A percentile compares a stretch with the other conserved stretches of the same genome.
Conservation (phyloP, 2,113 vertebrate species). For the Noturus placidus region DNA sequence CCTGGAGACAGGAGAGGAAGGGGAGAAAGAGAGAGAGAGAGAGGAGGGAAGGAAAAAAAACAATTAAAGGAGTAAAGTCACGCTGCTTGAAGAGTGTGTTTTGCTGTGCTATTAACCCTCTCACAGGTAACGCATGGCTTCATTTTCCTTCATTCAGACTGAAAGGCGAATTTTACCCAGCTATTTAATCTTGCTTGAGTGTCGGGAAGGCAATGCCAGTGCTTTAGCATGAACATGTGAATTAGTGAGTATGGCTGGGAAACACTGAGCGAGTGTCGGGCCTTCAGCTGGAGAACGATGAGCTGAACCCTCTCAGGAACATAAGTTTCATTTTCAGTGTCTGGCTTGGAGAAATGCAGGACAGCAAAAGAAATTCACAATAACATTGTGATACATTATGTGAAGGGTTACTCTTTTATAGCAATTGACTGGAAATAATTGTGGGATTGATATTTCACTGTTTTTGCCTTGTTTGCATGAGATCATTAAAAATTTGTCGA, state of each 20-base stretch:
- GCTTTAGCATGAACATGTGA: constrained; percentile 54
- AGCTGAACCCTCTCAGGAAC: background rate
- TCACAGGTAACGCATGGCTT: constrained; percentile 42
- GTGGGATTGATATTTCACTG: background rate
- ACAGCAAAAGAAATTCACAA: background rate
- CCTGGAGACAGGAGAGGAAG: constrained; percentile 75
- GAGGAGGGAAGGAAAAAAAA: constrained; percentile 58
- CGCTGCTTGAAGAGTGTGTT: constrained; percentile 59
- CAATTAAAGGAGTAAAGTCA: constrained; percentile 64
- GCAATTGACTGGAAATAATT: background rate
- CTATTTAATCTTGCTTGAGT: constrained; percentile 63
- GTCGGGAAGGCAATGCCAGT: constrained; percentile 63
- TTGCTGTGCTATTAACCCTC: constrained; percentile 61
- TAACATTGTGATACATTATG: background rate
- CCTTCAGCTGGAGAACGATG: constrained; percentile 30
- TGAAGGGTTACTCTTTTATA: background rate
- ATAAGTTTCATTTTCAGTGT: constrained; percentile 16
- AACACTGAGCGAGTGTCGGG: constrained; percentile 19
- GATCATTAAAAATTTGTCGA: background rate
- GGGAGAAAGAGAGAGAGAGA: constrained; percentile 36
- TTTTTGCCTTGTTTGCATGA: background rate
- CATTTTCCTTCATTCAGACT: constrained; percentile 57
- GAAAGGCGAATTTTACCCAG: constrained; percentile 64
- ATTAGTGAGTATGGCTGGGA: constrained; percentile 5
- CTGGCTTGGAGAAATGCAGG: background rate